Evolutionary conservation across 1,140 invertebrate genomes (phyloP).

Genomic region (Rhopalosiphum padi): DNA sequence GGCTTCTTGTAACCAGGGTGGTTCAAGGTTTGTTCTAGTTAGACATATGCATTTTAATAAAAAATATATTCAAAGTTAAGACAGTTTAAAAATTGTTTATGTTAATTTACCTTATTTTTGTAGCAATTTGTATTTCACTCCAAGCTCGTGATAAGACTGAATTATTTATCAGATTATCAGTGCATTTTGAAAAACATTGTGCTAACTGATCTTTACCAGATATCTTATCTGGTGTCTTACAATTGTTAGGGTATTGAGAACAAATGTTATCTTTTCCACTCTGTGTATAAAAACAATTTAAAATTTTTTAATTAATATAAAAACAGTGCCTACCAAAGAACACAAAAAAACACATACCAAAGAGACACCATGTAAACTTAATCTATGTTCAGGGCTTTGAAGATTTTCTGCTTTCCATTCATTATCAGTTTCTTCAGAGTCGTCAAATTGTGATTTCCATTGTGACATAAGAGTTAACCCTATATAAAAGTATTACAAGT

Average conservation of each 20-base stretch:
- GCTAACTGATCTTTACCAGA: conserved; percentile 10
- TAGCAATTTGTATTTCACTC: conserved; percentile 72
- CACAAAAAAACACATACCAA: conserved; percentile 59
- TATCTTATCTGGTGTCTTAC: conserved; percentile 28
- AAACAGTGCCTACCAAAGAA: background rate
- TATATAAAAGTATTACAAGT: conserved; percentile 34
- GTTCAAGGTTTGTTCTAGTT: conserved; percentile 63
- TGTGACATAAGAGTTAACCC: conserved; percentile 85
- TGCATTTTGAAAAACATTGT: conserved; percentile 32
- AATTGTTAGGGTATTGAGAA: conserved; percentile 21
- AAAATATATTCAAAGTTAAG: background rate
- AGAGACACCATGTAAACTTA: conserved; percentile 10
- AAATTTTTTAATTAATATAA: background rate
- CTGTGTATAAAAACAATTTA: conserved; percentile 17
- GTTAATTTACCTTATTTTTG: conserved; percentile 64
- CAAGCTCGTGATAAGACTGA: conserved; percentile 75
- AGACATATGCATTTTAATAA: background rate
- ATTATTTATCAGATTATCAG: conserved; percentile 64
- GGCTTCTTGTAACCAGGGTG: conserved; percentile 77
- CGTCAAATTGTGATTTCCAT: conserved; percentile 94
- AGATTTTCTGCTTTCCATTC: conserved; percentile 86
- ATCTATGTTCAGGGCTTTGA: conserved; percentile 74
- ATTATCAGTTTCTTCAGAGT: conserved; percentile 90
- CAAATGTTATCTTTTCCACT: conserved; percentile 43
- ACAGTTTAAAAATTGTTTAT: background rate